Evolutionary conservation across 2,888 invertebrate species (phyloP).

Genomic region (Drosophila mayaguana): DNA sequence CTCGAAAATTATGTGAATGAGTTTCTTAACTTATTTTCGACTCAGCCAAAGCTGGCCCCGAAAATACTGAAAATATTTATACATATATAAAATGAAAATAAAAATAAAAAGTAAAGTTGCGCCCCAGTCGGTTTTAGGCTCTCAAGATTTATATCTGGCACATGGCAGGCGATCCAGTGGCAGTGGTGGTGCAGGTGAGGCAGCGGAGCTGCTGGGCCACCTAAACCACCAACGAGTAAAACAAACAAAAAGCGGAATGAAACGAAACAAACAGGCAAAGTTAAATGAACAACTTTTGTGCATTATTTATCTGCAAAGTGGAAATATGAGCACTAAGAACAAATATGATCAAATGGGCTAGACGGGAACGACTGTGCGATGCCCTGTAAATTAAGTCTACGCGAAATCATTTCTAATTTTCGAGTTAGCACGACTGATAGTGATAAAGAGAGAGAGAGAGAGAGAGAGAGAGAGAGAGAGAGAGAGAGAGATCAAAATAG

Average conservation of each 20-base stretch:
- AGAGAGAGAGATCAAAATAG: not conserved
- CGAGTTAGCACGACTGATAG: not conserved
- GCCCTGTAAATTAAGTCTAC: not conserved
- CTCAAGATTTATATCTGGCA: slow-evolving; percentile 76
- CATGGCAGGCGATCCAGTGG: slow-evolving; percentile 58
- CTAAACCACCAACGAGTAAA: slow-evolving; percentile 47
- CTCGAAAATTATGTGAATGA: slow-evolving; percentile 80
- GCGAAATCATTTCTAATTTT: rapidly evolving
- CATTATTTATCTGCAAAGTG: slow-evolving; percentile 75
- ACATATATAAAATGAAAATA: slow-evolving; percentile 5
- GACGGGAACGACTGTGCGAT: slow-evolving; percentile 7
- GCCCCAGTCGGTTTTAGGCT: slow-evolving; percentile 37
- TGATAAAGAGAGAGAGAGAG: not conserved
- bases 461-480: not conserved
- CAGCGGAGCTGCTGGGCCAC: slow-evolving; percentile 18
- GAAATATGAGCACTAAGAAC: slow-evolving; percentile 51
- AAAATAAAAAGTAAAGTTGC: slow-evolving; percentile 35
- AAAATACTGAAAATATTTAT: not conserved
- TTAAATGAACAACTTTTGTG: slow-evolving; percentile 80
- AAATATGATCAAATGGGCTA: slow-evolving; percentile 26
- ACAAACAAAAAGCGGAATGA: slow-evolving; percentile 58
- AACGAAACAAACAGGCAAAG: slow-evolving; percentile 77
- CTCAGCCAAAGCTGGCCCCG: slow-evolving; percentile 30
- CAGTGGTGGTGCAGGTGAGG: not conserved
- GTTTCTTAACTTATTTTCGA: slow-evolving; percentile 75